Base-by-base conservation (phyloP, 30 jellyfish, hydroid and myxozoan genomes). In the Cassiopea xamachana region DNA sequence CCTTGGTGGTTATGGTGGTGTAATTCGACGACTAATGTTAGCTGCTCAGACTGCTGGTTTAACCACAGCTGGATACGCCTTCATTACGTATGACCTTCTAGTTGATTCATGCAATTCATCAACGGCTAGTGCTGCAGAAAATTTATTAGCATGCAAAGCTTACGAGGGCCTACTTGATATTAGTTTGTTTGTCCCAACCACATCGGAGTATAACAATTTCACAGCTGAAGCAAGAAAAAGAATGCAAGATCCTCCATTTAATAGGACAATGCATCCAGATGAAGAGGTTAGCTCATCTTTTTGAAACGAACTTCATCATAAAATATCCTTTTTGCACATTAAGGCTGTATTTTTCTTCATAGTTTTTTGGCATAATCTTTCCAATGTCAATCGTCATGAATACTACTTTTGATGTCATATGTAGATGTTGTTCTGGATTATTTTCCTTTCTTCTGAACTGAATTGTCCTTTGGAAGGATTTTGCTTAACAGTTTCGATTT, bases 161-260 rank as follows among this genome's bases (percentile, higher is more conserved):
- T 85, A 91, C 82, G 99, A 95, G 59, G 99, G 99, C 49, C 49
- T 95, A 7, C 95, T 95, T 19, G 98, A 95, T 50, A 95, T 95
- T 72, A 88, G 98, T 70, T 69, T 95, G 91, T 88, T 47, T 73
- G 99, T 95, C 7, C 99, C 99, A 0, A 55, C 79, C 27, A 90
- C 95, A 0, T 90, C 61, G n/a, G 91, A 69, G 74, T 95, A 95
- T 84, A 55, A 58, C 1, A 91, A 91, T 69, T 95, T 95, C 79
- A 85, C 99, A 14, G 77, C 73, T 1, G 97, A 87, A 44, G 99
- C 89, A 1, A 67, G 98, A 19, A 61, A 93, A 69, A 80, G 92
- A 64, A 95, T 95, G 98, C 90, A 79, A 5, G 98, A 95, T 1
- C 87, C 97, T 4, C 99, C 99, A 12, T 95, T 95, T 78, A 79